phyloP scores from a whole-genome alignment of 2,888 invertebrate genomes.

The Magallana nippona region DNA sequence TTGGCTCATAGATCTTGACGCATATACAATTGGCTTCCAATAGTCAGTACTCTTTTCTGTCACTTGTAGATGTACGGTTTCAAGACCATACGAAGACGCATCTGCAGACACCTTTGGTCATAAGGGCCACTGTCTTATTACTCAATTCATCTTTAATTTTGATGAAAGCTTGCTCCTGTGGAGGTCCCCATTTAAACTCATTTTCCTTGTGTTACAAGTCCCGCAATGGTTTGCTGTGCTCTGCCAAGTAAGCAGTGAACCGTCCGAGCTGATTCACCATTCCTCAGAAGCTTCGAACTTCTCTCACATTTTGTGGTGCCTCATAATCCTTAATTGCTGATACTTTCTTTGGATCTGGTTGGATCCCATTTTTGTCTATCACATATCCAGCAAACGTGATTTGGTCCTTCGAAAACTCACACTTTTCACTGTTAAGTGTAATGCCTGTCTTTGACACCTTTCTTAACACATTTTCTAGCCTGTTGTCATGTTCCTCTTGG shows the following conservation, averaged over 20 bases:
- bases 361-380: slow-evolving; percentile 13
- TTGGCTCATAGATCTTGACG: slow-evolving; percentile 70
- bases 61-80: slow-evolving; percentile 71
- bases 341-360: slow-evolving; percentile 40
- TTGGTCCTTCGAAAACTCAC: slow-evolving; percentile 38
- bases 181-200: slow-evolving; percentile 45
- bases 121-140: slow-evolving; percentile 69
- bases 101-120: slow-evolving; percentile 72
- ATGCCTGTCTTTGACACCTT: slow-evolving; percentile 39
- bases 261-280: slow-evolving; percentile 50
- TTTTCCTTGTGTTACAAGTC: slow-evolving; percentile 42
- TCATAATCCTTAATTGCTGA: slow-evolving; percentile 9
- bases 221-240: slow-evolving; percentile 44
- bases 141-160: slow-evolving; percentile 54
- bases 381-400: slow-evolving; percentile 46
- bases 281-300: background rate
- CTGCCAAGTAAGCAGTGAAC: slow-evolving; percentile 43
- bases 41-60: background rate
- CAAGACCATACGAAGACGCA: slow-evolving; percentile 73
- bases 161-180: slow-evolving; percentile 31
- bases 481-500: slow-evolving; percentile 48
- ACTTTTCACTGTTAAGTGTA: slow-evolving; percentile 50
- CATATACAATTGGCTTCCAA: slow-evolving; percentile 73
- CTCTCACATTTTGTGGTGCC: background rate
- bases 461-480: slow-evolving; percentile 41